Evolutionary conservation across 92 coral and sea anemone species (phyloP).

Genomic region (Chrysogorgia sp.): DNA sequence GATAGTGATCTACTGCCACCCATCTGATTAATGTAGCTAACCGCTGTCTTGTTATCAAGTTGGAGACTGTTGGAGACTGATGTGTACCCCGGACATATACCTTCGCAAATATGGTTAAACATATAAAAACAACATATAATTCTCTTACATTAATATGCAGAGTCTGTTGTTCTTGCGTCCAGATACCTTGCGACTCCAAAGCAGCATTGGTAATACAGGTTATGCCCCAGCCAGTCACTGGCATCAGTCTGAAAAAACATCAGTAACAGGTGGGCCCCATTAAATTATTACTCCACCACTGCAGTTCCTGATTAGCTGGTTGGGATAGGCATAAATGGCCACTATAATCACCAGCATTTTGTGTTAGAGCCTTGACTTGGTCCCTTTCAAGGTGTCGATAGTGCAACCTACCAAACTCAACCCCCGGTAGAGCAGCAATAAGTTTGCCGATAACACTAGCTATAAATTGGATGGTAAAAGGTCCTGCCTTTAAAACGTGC

Average conservation of each 20-base stretch:
- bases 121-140: conserved; percentile 46
- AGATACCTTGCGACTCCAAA: conserved; percentile 44
- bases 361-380: conserved; percentile 38
- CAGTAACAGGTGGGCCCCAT: no score
- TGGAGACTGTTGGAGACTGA: no score
- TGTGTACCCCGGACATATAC: no score
- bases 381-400: conserved; percentile 52
- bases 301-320: conserved; percentile 39
- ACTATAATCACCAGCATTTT: conserved; percentile 38
- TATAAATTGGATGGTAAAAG: background rate
- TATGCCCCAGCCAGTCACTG: conserved; percentile 62
- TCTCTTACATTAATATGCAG: conserved; percentile 57
- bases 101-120: conserved; percentile 33
- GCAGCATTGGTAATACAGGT: conserved; percentile 35
- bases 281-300: conserved; percentile 46
- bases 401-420: conserved; percentile 55
- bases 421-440: conserved; percentile 59
- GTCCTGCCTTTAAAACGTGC: background rate
- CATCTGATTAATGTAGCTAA: conserved; percentile 48
- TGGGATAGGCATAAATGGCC: conserved; percentile 34
- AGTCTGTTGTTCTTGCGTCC: conserved; percentile 37
- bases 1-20: conserved; percentile 39
- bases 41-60: conserved; percentile 45
- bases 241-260: conserved; percentile 67
- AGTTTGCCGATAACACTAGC: conserved; percentile 42